phyloP scores from a whole-genome alignment of 2,888 invertebrate genomes.

The Rhagonycha lutea region DNA sequence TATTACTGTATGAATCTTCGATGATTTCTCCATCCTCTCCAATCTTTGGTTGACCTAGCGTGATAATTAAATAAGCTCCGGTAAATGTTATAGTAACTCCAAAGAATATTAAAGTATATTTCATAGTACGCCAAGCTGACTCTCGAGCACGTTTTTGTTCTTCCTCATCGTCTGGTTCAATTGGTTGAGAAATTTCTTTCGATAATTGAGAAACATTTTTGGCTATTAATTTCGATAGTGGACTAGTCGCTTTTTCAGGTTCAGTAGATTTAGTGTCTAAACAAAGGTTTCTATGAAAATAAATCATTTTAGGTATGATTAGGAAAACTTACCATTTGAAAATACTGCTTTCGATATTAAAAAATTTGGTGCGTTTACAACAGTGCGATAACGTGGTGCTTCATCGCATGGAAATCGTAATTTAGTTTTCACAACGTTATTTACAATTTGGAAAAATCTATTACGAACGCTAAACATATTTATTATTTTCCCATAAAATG shows the following conservation, averaged over 20 bases:
- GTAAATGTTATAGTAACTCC: constrained; percentile 65
- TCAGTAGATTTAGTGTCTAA: constrained; percentile 24
- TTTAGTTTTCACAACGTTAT: constrained; percentile 23
- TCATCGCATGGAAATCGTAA: constrained; percentile 4
- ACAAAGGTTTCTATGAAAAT: not conserved
- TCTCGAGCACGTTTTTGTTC: constrained; percentile 37
- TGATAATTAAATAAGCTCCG: constrained; percentile 65
- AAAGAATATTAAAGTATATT: constrained; percentile 53
- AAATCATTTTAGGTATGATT: not conserved
- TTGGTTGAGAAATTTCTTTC: constrained; percentile 24
- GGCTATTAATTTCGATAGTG: constrained; percentile 31
- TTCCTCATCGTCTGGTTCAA: constrained; percentile 32
- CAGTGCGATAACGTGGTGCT: constrained; percentile 9
- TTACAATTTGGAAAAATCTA: constrained; percentile 28
- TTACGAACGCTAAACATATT: constrained; percentile 29
- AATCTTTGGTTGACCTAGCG: constrained; percentile 74
- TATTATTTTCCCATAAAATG: not conserved
- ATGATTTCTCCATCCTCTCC: constrained; percentile 74
- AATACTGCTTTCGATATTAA: constrained; percentile 27
- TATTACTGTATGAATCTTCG: constrained; percentile 73
- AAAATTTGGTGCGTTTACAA: constrained; percentile 24
- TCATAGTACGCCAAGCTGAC: constrained; percentile 45
- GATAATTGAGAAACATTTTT: constrained; percentile 26
- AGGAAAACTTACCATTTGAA: constrained; percentile 31
- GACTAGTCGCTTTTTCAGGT: constrained; percentile 22